A percentile compares a stretch with the other conserved stretches of the same genome.
Evolutionary conservation across 2,888 invertebrate genomes (phyloP).

Genomic region (Eupithecia exiguata): DNA sequence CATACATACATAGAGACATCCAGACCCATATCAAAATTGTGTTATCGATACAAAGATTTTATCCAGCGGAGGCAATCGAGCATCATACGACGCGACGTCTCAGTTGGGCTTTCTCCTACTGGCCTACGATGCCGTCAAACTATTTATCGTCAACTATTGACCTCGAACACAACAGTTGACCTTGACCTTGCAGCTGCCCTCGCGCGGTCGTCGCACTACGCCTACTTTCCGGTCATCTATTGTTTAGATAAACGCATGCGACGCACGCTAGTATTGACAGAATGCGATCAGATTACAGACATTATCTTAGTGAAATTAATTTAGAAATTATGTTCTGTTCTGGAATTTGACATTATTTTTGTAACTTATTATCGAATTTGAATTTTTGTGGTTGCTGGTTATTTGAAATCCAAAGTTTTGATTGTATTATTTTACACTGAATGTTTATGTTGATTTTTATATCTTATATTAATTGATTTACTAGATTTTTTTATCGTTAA

Average conservation of each 20-base stretch:
- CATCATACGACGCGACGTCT: neutral
- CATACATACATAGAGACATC: neutral
- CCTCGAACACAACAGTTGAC: constrained; percentile 17
- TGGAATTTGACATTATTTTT: too few species aligned
- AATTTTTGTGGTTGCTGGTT: too few species aligned
- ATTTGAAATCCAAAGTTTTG: too few species aligned
- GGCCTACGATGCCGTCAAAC: neutral
- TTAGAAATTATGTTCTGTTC: too few species aligned
- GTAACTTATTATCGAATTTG: too few species aligned
- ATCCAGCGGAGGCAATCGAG: neutral
- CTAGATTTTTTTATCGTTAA: too few species aligned
- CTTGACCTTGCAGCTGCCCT: constrained; percentile 31
- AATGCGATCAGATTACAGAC: neutral
- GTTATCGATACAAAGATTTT: neutral
- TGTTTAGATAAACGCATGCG: constrained; percentile 38
- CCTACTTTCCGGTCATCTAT: constrained; percentile 44
- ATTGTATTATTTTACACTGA: too few species aligned
- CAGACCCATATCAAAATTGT: neutral
- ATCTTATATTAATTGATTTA: too few species aligned
- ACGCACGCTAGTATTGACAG: constrained; percentile 20
- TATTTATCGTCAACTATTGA: neutral
- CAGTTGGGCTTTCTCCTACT: neutral
- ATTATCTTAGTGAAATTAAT: neutral
- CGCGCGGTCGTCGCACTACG: constrained; percentile 32
- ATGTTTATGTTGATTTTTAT: too few species aligned